phyloP scores from a whole-genome alignment of 2,888 invertebrate species.

The Silvanus unidentatus region DNA sequence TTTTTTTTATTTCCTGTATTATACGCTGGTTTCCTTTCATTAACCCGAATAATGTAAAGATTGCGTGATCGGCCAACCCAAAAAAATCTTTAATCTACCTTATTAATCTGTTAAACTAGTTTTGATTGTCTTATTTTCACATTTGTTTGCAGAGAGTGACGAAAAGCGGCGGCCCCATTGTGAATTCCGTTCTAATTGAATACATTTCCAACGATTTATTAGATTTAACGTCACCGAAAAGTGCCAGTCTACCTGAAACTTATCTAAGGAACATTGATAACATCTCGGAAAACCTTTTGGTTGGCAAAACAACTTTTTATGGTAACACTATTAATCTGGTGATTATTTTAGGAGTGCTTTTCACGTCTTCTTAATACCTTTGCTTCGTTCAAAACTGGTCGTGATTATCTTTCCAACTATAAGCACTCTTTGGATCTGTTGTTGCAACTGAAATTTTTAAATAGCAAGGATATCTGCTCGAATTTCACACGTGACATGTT shows the following conservation, averaged over 20 bases:
- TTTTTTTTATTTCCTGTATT: no score
- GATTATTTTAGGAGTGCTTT: conserved; percentile 1
- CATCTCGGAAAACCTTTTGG: background rate
- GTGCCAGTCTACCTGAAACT: background rate
- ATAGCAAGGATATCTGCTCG: background rate
- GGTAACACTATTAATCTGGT: background rate
- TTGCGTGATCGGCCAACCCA: no score
- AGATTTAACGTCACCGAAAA: background rate
- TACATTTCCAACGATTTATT: conserved; percentile 1
- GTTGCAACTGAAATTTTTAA: background rate
- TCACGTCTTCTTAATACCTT: conserved; percentile 2
- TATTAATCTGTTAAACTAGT: background rate
- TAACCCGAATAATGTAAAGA: no score
- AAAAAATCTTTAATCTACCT: no score
- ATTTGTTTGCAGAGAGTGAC: background rate
- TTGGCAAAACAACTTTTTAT: background rate
- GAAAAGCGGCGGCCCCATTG: background rate
- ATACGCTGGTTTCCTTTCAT: no score
- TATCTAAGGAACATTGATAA: background rate
- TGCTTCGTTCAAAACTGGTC: background rate
- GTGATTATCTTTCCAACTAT: background rate
- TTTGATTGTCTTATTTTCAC: background rate
- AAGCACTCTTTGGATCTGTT: background rate
- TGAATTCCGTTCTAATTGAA: background rate
- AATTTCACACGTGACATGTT: conserved; percentile 1